Evolutionary conservation across 2,888 invertebrate species (phyloP).

Genomic region (Limnephilus lunatus): DNA sequence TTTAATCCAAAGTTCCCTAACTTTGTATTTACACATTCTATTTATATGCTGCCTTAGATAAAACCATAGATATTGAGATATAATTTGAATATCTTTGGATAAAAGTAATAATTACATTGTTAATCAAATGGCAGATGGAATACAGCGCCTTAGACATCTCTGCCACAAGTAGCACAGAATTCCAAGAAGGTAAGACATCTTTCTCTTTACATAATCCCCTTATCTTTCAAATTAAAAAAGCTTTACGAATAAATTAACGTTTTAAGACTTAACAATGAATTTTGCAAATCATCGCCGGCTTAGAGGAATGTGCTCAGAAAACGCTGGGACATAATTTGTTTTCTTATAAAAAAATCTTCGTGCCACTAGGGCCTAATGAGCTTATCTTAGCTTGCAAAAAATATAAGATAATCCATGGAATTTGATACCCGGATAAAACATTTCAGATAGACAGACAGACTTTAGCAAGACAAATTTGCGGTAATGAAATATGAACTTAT

Average conservation of each 20-base stretch:
- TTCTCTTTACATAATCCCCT: background rate
- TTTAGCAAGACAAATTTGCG: constrained; percentile 16
- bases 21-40: background rate
- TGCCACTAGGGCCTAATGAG: background rate
- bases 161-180: background rate
- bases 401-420: constrained; percentile 22
- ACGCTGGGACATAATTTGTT: background rate
- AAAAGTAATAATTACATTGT: background rate
- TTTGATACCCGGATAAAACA: constrained; percentile 29
- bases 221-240: constrained; percentile 2
- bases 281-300: background rate
- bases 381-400: constrained; percentile 19
- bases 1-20: background rate
- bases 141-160: background rate
- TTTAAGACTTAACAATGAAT: background rate
- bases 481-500: constrained; percentile 27
- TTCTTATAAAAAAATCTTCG: background rate
- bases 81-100: no score
- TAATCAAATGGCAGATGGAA: background rate
- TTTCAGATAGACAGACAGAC: constrained; percentile 17
- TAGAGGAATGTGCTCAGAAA: background rate
- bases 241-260: background rate
- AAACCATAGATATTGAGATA: no score
- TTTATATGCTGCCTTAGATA: background rate
- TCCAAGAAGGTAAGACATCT: background rate